These are phyloP conservation scores for Sinocyclocheilus rhinocerous DNA, from an alignment of 2,113 vertebrate species.

Conservation along the genomic window DNA sequence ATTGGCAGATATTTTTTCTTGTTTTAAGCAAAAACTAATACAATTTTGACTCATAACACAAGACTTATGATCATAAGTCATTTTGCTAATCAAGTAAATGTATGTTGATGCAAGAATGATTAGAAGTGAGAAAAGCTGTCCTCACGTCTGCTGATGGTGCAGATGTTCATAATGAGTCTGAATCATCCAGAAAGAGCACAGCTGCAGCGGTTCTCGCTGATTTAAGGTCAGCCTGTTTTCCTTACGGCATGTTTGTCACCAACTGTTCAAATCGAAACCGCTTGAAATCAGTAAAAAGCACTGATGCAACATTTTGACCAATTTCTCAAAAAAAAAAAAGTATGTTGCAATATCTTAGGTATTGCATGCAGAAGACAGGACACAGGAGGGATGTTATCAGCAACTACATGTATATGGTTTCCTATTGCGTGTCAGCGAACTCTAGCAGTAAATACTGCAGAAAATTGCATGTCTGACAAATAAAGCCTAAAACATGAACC, in stretches of 20 bases:
- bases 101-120: too few species aligned
- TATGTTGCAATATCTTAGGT: neutral
- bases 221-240: neutral
- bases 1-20: too few species aligned
- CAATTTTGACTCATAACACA: too few species aligned
- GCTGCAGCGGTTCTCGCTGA: too few species aligned
- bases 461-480: neutral
- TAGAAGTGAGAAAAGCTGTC: too few species aligned
- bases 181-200: too few species aligned
- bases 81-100: too few species aligned
- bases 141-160: neutral
- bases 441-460: neutral
- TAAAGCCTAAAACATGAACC: neutral
- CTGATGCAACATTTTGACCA: neutral
- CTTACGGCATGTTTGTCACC: neutral
- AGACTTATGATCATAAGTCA: too few species aligned
- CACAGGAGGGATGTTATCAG: neutral
- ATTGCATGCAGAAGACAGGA: neutral
- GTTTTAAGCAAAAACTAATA: too few species aligned
- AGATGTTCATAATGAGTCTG: neutral
- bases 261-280: neutral
- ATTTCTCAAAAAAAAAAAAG: neutral
- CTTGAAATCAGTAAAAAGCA: too few species aligned
- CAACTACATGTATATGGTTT: neutral
- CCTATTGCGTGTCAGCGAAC: neutral